Conservation (phyloP, 2,888 invertebrate genomes). For the Drosophila koepferae region DNA sequence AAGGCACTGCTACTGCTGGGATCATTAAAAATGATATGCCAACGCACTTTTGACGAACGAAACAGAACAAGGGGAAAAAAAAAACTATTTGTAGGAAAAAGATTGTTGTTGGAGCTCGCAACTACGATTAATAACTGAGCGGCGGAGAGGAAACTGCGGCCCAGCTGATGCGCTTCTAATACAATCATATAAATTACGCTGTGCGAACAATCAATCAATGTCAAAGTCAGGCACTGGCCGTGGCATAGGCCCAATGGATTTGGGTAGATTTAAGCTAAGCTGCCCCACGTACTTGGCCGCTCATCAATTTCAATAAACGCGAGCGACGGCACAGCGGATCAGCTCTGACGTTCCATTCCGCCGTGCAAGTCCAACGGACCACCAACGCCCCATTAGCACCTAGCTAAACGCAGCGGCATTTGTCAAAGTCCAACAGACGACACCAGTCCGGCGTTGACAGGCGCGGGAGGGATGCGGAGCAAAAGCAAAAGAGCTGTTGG, state of each 20-base stretch:
- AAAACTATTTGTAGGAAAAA: conserved; percentile 52
- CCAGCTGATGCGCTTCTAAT: conserved; percentile 52
- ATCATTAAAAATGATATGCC: conserved; percentile 72
- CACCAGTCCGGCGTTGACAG: conserved; percentile 36
- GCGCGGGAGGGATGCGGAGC: background rate
- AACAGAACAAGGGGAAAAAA: background rate
- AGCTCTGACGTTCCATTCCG: conserved; percentile 1
- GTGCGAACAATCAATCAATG: conserved; percentile 76
- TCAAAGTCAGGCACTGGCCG: conserved; percentile 66
- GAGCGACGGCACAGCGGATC: conserved; percentile 23
- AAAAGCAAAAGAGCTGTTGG: background rate
- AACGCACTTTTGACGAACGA: conserved; percentile 60
- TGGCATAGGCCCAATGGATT: conserved; percentile 38
- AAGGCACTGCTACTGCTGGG: conserved; percentile 36
- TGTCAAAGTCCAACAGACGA: conserved; percentile 64
- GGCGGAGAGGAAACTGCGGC: conserved; percentile 3
- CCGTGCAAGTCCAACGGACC: conserved; percentile 31
- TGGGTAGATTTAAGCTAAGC: conserved; percentile 72
- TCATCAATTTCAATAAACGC: conserved; percentile 77
- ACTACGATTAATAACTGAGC: conserved; percentile 72
- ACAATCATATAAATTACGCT: conserved; percentile 80
- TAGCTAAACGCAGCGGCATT: conserved; percentile 69
- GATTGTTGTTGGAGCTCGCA: conserved; percentile 38
- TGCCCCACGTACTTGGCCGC: conserved; percentile 76
- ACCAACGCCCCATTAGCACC: conserved; percentile 72